Conservation (phyloP, 2,888 invertebrate genomes). For the Hypomecis atomaria region DNA sequence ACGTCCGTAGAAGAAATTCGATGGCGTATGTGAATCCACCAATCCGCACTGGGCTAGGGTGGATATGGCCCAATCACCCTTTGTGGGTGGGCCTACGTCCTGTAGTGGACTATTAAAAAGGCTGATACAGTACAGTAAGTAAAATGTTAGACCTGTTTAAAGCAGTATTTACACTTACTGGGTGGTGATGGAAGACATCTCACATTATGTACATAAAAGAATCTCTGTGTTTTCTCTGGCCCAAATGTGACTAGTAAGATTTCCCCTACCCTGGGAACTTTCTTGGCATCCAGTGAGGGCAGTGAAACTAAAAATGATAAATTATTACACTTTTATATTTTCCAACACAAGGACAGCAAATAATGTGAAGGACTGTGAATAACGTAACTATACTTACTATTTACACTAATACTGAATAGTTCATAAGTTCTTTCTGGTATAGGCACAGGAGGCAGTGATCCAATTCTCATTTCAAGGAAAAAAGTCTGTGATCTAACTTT, state of each 20-base stretch:
- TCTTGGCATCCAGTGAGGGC: constrained; percentile 57
- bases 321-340: constrained; percentile 13
- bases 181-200: constrained; percentile 65
- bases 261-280: constrained; percentile 69
- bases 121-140: too few species aligned
- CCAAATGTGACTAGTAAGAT: constrained; percentile 68
- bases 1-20: too few species aligned
- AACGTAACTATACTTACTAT: constrained; percentile 54
- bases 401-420: constrained; percentile 66
- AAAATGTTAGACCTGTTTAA: too few species aligned
- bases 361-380: background rate
- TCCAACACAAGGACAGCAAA: background rate
- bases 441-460: constrained; percentile 65
- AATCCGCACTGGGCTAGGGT: too few species aligned
- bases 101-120: too few species aligned
- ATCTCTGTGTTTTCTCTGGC: constrained; percentile 59
- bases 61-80: too few species aligned
- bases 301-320: constrained; percentile 64
- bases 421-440: constrained; percentile 63
- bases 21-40: too few species aligned
- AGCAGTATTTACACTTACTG: constrained; percentile 57
- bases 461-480: constrained; percentile 64
- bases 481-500: constrained; percentile 53
- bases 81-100: too few species aligned
- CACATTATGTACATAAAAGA: constrained; percentile 74